Percentiles rank a stretch among this genome's conserved stretches.
Conservation (phyloP, 2,113 vertebrate species). For the Dicentrarchus labrax region DNA sequence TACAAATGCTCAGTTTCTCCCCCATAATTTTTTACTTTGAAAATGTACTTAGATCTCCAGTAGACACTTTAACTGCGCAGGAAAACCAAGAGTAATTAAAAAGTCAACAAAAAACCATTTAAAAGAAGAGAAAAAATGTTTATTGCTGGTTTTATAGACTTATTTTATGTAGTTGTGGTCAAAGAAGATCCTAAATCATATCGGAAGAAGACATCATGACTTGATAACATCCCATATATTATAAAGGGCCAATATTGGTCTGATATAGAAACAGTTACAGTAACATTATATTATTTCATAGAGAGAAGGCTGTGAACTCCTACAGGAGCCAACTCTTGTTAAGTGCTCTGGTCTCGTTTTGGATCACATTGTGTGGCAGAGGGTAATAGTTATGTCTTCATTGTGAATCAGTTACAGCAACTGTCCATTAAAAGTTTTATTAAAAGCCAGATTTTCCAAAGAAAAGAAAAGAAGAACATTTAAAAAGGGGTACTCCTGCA, state of each 20-base stretch:
- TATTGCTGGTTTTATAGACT: background rate
- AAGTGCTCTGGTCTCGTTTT: background rate
- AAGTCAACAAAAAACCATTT: background rate
- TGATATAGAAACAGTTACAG: background rate
- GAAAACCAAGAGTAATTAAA: conserved; percentile 31
- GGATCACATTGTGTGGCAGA: background rate
- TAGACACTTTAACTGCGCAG: conserved; percentile 2
- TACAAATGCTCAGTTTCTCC: background rate
- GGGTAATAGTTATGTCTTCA: background rate
- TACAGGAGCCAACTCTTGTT: background rate
- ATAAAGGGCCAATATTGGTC: background rate
- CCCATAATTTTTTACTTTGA: background rate
- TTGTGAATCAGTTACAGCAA: background rate
- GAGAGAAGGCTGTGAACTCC: background rate
- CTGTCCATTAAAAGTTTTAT: background rate
- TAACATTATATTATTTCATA: background rate
- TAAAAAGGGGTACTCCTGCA: background rate
- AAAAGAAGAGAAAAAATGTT: background rate
- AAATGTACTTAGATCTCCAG: conserved; percentile 22
- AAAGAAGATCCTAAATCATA: background rate
- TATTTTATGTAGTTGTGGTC: conserved; percentile 17
- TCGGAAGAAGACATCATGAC: background rate
- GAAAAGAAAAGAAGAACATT: background rate
- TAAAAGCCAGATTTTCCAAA: no score
- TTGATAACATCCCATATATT: background rate